These are phyloP conservation scores for Momotus momota DNA, from an alignment of 2,797 vertebrate species.

Conservation along the genomic window DNA sequence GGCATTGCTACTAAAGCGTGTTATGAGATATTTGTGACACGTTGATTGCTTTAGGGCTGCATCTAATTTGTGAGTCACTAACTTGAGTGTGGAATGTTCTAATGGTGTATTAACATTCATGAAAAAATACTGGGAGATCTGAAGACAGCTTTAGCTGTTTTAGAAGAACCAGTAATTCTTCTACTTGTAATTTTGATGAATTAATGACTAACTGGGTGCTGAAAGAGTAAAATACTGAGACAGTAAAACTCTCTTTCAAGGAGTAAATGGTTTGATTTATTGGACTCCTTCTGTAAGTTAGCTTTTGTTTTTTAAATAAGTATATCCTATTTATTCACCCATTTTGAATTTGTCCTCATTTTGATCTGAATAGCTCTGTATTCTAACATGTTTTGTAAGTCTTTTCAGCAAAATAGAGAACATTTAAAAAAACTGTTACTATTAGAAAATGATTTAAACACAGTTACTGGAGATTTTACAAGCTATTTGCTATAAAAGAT, in stretches of 20 bases:
- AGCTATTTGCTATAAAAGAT: neutral
- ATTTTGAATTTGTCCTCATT: neutral
- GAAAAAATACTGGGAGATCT: neutral
- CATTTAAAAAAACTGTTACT: neutral
- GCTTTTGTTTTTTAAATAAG: neutral
- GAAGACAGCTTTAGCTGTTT: neutral
- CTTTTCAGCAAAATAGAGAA: neutral
- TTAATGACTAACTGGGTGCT: neutral
- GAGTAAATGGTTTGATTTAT: neutral
- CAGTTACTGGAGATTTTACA: neutral
- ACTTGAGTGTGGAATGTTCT: neutral
- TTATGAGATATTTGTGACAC: neutral
- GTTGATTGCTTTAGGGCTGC: neutral
- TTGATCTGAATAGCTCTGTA: neutral
- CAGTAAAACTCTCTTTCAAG: neutral
- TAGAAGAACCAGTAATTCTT: neutral
- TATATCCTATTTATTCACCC: neutral
- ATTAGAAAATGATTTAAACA: neutral
- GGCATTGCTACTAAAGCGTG: neutral
- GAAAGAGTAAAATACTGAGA: neutral
- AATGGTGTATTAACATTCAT: constrained; percentile 1
- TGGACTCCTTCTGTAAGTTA: neutral
- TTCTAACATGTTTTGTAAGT: neutral
- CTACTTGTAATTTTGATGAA: constrained; percentile 6
- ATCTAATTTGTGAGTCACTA: constrained; percentile 1